Evolutionary conservation across 2,888 invertebrate species (phyloP).

Genomic region (Catotricha subobsoleta): DNA sequence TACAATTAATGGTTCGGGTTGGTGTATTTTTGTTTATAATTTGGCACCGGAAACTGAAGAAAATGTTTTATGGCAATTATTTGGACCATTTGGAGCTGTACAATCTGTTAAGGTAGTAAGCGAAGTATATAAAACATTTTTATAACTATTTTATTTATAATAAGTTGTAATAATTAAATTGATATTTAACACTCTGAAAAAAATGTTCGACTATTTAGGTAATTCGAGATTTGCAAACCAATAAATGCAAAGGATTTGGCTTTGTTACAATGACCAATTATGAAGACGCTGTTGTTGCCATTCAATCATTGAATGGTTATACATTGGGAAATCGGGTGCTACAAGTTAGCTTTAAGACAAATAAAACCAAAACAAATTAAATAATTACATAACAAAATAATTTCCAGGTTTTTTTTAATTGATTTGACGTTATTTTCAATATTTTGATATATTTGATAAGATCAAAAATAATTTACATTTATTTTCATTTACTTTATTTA

Average conservation of each 20-base stretch:
- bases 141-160: too few species aligned
- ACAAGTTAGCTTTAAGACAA: slow-evolving; percentile 95
- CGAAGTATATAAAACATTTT: slow-evolving; percentile 33
- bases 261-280: slow-evolving; percentile 98
- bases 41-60: slow-evolving; percentile 91
- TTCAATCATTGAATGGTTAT: slow-evolving; percentile 91
- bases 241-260: slow-evolving; percentile 96
- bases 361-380: slow-evolving; percentile 49
- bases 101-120: slow-evolving; percentile 92
- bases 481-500: too few species aligned
- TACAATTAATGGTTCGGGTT: slow-evolving; percentile 67
- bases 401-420: too few species aligned
- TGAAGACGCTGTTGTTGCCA: slow-evolving; percentile 90
- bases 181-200: too few species aligned
- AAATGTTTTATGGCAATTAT: slow-evolving; percentile 89
- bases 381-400: too few species aligned
- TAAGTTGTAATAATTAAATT: too few species aligned
- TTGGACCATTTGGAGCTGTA: slow-evolving; percentile 95
- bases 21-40: slow-evolving; percentile 82
- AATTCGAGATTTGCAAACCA: slow-evolving; percentile 84
- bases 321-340: slow-evolving; percentile 86
- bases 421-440: too few species aligned
- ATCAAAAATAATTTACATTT: too few species aligned
- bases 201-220: too few species aligned
- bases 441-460: too few species aligned